Percentiles rank a stretch among this genome's conserved stretches.
phyloP scores from a whole-genome alignment of 2,888 invertebrate genomes.

The Conus canariensis region DNA sequence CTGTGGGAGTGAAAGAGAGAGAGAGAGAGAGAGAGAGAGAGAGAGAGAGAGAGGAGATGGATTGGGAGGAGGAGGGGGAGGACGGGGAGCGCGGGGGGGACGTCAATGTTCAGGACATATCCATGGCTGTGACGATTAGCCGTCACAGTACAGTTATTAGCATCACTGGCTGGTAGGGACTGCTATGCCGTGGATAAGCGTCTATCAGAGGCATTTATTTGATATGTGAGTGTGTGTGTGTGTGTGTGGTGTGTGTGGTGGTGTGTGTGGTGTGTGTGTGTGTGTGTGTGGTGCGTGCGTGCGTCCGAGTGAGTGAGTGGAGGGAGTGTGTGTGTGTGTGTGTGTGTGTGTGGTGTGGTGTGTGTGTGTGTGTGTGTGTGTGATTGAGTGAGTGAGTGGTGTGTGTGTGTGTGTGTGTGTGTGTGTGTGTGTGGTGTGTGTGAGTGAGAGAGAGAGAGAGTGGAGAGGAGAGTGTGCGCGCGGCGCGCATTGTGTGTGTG shows the following conservation, averaged over 20 bases:
- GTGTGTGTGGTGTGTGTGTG: too few relatives aligned
- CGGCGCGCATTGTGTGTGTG: too few relatives aligned
- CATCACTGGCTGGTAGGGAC: too few relatives aligned
- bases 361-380: too few relatives aligned
- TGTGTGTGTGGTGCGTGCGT: background rate
- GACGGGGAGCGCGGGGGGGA: background rate
- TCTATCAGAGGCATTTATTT: background rate
- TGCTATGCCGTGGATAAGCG: too few relatives aligned
- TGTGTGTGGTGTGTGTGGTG: background rate
- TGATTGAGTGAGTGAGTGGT: background rate
- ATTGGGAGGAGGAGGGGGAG: background rate
- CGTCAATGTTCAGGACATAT: background rate
- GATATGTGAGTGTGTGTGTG: background rate
- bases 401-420: background rate
- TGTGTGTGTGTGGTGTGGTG: background rate
- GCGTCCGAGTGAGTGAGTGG: background rate
- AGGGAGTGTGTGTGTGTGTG: background rate
- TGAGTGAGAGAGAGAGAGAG: too few relatives aligned
- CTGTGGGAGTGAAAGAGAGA: background rate
- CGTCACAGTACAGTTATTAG: too few relatives aligned
- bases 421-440: too few relatives aligned
- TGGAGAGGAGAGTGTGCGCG: too few relatives aligned
- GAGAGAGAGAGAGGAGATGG: background rate
- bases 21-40: background rate
- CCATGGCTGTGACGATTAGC: too few relatives aligned